A percentile compares a stretch with the other conserved stretches of the same genome.
Evolutionary conservation across 2,797 vertebrate species (phyloP).

Genomic region (Tachyglossus aculeatus): DNA sequence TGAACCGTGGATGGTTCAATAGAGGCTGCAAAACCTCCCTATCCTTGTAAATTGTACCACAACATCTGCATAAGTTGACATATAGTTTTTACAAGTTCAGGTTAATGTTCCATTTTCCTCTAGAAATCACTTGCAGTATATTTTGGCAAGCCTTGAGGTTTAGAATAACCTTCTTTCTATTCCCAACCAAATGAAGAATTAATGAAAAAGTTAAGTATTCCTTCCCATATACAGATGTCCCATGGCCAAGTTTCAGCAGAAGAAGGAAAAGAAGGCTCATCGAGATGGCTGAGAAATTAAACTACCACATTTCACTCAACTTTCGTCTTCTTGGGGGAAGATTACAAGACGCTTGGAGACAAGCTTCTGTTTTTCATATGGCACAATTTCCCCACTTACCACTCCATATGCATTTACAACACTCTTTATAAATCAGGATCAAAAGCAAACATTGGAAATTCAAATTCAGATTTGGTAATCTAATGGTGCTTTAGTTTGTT

Average conservation of each 20-base stretch:
- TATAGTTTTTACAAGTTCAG: constrained; percentile 57
- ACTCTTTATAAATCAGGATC: too few species aligned
- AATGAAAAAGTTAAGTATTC: constrained; percentile 7
- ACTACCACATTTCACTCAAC: constrained; percentile 39
- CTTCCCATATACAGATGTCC: neutral
- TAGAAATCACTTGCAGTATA: constrained; percentile 40
- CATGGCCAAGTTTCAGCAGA: constrained; percentile 42
- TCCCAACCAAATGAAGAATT: constrained; percentile 20
- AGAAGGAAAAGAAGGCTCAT: constrained; percentile 21
- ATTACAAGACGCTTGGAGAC: constrained; percentile 40
- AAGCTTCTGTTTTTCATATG: constrained; percentile 39
- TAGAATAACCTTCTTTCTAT: constrained; percentile 22
- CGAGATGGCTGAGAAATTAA: constrained; percentile 27
- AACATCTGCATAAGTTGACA: constrained; percentile 72
- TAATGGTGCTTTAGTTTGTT: constrained; percentile 63
- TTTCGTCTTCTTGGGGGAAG: constrained; percentile 1
- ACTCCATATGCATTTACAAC: constrained; percentile 65
- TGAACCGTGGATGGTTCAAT: constrained; percentile 66
- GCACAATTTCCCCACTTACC: constrained; percentile 59
- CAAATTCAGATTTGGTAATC: constrained; percentile 66
- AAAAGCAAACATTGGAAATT: constrained; percentile 68
- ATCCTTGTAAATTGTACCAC: constrained; percentile 59
- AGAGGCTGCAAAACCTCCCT: constrained; percentile 62
- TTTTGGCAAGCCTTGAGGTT: constrained; percentile 45
- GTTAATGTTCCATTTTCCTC: constrained; percentile 50